Evolutionary conservation across 1,140 invertebrate species (phyloP), one percentile per base, ranked within the genome.

Genomic region (Lepidostoma basale): DNA sequence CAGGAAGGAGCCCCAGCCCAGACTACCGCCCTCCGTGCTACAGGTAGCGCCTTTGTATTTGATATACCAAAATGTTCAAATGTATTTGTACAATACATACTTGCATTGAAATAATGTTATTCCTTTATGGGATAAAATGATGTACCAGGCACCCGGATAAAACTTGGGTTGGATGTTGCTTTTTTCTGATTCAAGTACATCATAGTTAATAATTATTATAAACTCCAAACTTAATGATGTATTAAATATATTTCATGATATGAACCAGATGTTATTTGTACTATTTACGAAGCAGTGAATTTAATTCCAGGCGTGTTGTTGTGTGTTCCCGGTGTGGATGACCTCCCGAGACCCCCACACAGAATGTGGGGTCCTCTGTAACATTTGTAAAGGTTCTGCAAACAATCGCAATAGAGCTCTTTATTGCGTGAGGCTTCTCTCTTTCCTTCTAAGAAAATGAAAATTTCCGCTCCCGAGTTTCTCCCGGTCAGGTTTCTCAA

Each of bases 281-380:
- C n/a, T n/a, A 47, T 20, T 47, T 4, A 47, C 12, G 12, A 10
- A 47, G 44, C 44, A 30, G 25, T 54, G n/a, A 22, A 54, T 58
- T 39, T 58, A 10, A 58, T 58, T 58, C 39, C 54, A 58, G 54
- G 39, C 8, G 9, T 20, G 54, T 54, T 54, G 23, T 58, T 58
- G 54, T 58, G 33, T 58, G 28, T 8, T 23, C 33, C 30, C 28
- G 8, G 54, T 36, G 14, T 58, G 28, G 54, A 39, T 58, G 54
- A 23, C 10, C 10, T 58, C 39, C 25, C 28, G 30, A 36, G 54
- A 39, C 39, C 12, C n/a, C 4, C 54, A 12, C 18, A n/a, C n/a
- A n/a, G n/a, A n/a, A n/a, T 39, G 16, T 36, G 12, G 33, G 9
- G n/a, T 33, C 30, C 8, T 39, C 20, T 58, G 20, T 39, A 33